Evolutionary conservation across 2,888 invertebrate genomes (phyloP).

Genomic region (Achlya flavicornis): DNA sequence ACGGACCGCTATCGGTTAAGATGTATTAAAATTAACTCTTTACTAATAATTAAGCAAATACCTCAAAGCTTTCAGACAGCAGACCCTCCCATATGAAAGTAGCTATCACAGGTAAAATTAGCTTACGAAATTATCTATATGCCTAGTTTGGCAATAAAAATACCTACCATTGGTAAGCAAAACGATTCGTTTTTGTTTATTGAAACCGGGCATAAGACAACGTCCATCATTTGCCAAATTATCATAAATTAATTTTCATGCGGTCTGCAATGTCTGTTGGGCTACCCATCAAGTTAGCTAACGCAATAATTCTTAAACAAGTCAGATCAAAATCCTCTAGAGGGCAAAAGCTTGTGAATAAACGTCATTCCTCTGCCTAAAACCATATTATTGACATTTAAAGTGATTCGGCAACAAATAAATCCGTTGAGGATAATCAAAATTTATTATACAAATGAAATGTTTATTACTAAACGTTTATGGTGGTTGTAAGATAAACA

Average conservation of each 20-base stretch:
- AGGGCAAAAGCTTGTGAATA: background rate
- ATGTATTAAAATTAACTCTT: no score
- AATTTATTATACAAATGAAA: background rate
- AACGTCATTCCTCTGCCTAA: background rate
- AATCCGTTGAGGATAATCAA: background rate
- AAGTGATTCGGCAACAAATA: background rate
- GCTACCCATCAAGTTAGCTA: background rate
- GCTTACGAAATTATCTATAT: no score
- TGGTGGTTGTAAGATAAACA: background rate
- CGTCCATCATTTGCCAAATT: background rate
- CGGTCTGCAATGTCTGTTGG: background rate
- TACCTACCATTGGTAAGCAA: no score
- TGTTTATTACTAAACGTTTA: background rate
- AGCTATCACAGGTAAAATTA: no score
- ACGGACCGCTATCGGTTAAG: no score
- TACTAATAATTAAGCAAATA: no score
- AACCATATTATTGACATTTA: background rate
- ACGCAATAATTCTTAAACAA: background rate
- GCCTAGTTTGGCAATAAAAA: no score
- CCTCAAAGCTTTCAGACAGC: no score
- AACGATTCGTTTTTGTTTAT: no score
- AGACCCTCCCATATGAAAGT: no score
- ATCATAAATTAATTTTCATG: background rate
- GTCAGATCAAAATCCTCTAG: background rate
- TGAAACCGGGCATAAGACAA: background rate